A percentile compares a stretch with the other conserved stretches of the same genome.
Evolutionary conservation across 1,140 invertebrate genomes (phyloP).

Genomic region (Mercenaria mercenaria): DNA sequence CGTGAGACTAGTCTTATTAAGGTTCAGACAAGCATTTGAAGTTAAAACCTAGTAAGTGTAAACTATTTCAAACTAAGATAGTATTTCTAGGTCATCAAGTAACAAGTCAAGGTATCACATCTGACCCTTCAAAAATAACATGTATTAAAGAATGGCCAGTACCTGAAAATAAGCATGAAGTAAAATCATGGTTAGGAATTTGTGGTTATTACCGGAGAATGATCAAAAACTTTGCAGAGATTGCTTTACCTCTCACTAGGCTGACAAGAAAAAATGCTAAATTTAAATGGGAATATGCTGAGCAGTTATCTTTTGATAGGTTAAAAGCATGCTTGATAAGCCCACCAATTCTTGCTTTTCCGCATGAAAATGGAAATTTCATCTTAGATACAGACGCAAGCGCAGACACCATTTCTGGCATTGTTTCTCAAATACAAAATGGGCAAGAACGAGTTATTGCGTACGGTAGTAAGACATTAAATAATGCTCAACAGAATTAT

Average conservation of each 20-base stretch:
- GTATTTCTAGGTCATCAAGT: conserved; percentile 26
- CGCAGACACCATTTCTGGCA: not conserved
- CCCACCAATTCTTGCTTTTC: conserved; percentile 21
- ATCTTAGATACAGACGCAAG: conserved; percentile 50
- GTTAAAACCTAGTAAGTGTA: conserved; percentile 21
- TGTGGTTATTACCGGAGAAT: conserved; percentile 61
- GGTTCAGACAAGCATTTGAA: conserved; percentile 23
- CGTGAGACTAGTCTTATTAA: not conserved
- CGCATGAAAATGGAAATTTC: conserved; percentile 5
- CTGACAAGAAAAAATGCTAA: conserved; percentile 38
- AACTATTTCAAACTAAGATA: conserved; percentile 37
- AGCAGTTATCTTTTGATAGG: conserved; percentile 7
- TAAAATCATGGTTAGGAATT: conserved; percentile 72
- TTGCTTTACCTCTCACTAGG: conserved; percentile 14
- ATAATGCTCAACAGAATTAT: conserved; percentile 34
- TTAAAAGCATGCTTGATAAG: conserved; percentile 20
- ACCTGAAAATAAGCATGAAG: conserved; percentile 80
- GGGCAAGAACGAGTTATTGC: conserved; percentile 15
- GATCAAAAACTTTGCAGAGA: conserved; percentile 58
- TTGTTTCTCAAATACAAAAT: conserved; percentile 50
- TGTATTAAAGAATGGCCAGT: conserved; percentile 78
- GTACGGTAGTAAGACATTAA: conserved; percentile 27
- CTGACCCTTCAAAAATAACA: conserved; percentile 80
- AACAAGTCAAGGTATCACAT: conserved; percentile 50
- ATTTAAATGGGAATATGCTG: conserved; percentile 30